Base-by-base conservation (phyloP, 2,113 vertebrate species). In the Chamaetylas fuelleborni region DNA sequence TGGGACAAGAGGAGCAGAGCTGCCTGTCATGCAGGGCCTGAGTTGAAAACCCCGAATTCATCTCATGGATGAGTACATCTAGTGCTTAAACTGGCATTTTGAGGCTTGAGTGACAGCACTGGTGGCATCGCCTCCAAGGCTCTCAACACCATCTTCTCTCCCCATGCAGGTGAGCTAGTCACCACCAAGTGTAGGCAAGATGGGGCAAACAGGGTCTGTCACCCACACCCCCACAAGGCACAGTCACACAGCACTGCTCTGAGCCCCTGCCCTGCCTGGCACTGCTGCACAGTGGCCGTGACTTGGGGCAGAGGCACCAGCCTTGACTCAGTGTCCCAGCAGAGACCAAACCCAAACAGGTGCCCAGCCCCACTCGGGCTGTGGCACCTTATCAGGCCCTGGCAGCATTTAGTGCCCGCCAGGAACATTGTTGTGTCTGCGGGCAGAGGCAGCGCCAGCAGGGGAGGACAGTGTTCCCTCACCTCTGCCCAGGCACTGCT, bases 281-380 rank as follows among this genome's bases (percentile, higher is more conserved):
- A 8, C 77, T 12, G 87, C 69, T 6, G 12, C 1, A 1, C 6
- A 0, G 64, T 58, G 95, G 66, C 95, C 89, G 0, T 97, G 96
- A 97, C 86, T 69, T 1, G 0, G 62, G 76, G 29, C 66, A 82
- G 66, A 93, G 89, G 54, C 70, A 2, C 34, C 66, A 94, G 81
- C 93, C 95, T 97, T 97, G 96, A 89, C 81, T 31, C 25, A 0
- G 40, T 45, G 76, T 65, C 85, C 71, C 57, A 87, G 70, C 19
- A 2, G 45, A 56, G 14, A 7, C 84, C 57, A 97, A 98, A 97
- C 88, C 90, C 92, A 94, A 86, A 96, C 72, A 96, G 81, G 77
- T 83, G 74, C 80, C 93, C 66, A 19, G 31, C n/a, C 76, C 74
- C 1, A 1, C 67, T 42, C 40, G 2, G 60, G 38, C 78, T 6